Evolutionary conservation across 1,140 invertebrate species (phyloP).

Genomic region (Cydia amplana): DNA sequence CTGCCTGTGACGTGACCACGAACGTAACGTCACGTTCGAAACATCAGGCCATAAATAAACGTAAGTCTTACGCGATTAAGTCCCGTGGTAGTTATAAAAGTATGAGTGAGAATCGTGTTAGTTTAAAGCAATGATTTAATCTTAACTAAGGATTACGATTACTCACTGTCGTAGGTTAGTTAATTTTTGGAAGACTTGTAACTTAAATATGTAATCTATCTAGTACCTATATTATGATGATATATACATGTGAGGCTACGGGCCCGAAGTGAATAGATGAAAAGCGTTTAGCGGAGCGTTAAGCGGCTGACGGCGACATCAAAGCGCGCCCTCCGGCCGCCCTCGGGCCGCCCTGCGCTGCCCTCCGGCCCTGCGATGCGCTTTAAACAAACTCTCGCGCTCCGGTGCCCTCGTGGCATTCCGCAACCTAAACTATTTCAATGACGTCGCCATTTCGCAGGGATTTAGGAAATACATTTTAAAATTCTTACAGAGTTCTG

Average conservation of each 20-base stretch:
- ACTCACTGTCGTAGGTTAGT: no score
- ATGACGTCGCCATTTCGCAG: slow-evolving; percentile 23
- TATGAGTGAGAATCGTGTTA: no score
- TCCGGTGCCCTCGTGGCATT: slow-evolving; percentile 19
- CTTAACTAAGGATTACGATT: no score
- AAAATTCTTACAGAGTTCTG: not conserved
- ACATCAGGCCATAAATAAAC: no score
- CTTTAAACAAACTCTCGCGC: slow-evolving; percentile 20
- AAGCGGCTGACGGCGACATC: slow-evolving; percentile 22
- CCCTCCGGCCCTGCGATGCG: slow-evolving; percentile 11
- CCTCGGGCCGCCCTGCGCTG: slow-evolving; percentile 4
- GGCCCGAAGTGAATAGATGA: slow-evolving; percentile 10
- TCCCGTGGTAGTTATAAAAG: no score
- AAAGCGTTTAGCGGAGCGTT: slow-evolving; percentile 21
- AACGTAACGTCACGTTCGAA: no score
- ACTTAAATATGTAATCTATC: no score
- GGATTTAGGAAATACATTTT: slow-evolving; percentile 28
- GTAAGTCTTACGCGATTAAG: no score
- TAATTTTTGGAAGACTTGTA: no score
- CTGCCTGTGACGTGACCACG: no score
- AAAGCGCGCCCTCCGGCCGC: slow-evolving; percentile 20
- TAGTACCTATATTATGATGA: not conserved
- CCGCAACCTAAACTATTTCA: slow-evolving; percentile 29
- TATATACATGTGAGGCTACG: not conserved
- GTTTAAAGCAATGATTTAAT: no score